phyloP scores from a whole-genome alignment of 2,113 vertebrate genomes.

The Tor tambroides region DNA sequence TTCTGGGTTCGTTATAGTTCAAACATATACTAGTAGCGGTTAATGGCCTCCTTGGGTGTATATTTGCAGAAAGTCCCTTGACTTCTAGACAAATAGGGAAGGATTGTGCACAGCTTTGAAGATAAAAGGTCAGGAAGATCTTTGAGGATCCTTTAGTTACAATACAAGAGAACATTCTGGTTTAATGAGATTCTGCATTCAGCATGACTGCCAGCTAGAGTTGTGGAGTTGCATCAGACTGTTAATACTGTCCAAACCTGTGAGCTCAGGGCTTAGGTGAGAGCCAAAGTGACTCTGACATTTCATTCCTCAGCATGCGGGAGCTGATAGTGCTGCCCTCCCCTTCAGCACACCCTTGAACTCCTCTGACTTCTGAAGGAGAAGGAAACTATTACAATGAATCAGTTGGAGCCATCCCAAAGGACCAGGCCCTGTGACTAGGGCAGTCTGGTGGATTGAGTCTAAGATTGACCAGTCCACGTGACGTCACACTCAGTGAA shows the following conservation, averaged over 20 bases:
- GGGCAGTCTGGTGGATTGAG: conserved; percentile 56
- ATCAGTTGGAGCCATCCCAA: conserved; percentile 21
- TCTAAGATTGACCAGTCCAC: conserved; percentile 61
- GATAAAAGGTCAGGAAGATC: not conserved
- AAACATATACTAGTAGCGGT: not conserved
- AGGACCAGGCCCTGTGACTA: conserved; percentile 43
- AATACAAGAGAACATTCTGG: not conserved
- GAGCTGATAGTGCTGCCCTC: conserved; percentile 52
- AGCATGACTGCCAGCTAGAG: not conserved
- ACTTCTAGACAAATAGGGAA: not conserved
- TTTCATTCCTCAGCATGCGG: conserved; percentile 66
- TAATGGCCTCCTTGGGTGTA: not conserved
- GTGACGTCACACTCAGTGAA: conserved; percentile 65
- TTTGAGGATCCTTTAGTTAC: conserved; percentile 11
- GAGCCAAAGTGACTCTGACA: conserved; percentile 65
- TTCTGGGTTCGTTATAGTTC: too few species aligned
- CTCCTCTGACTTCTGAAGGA: conserved; percentile 30
- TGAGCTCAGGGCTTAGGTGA: conserved; percentile 53
- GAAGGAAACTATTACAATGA: conserved; percentile 11
- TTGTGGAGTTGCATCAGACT: conserved; percentile 28
- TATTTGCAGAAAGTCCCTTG: not conserved
- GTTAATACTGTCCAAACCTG: conserved; percentile 56
- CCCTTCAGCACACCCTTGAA: conserved; percentile 59
- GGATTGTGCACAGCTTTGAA: not conserved
- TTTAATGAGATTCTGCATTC: conserved; percentile 28